Base-by-base conservation (phyloP, 2,888 invertebrate species). In the Pristionchus arcanus region DNA sequence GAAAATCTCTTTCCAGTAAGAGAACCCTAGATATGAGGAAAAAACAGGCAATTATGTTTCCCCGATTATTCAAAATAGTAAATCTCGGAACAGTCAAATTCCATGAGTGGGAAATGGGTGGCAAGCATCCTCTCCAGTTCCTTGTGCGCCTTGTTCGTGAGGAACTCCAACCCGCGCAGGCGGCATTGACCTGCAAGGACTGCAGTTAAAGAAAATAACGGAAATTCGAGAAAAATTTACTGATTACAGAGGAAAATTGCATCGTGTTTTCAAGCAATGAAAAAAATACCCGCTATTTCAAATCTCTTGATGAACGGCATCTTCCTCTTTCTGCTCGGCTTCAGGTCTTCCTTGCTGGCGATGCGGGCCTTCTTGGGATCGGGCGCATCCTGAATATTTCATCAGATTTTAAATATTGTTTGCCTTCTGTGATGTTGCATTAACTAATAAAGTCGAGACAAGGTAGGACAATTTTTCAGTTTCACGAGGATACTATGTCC, bases 81-180 rank as follows among this genome's bases (percentile, higher is more conserved):
- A 37, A 86, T 86, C 13, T 86, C 86, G 15, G 86, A 86, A 34
- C 19, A 86, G 16, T 86, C 86, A 66, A 86, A 63, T n/a, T 86
- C 86, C 86, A 86, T 86, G 37, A 42, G 66, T 31, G 86, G 86
- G n/a, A 86, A 86, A 37, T 66, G 63, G 1, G 42, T n/a, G 15
- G 4, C 13, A 5, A 86, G 42, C 37, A 28, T 63, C 66, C 66
- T 86, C n/a, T 86, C 86, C 42, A 86, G 66, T 42, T 86, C 86
- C 42, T 86, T 86, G 53, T 86, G 86, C 5, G 86, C 86, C 19
- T 86, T 63, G 42, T 86, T 86, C 4, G 86, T 86, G 0, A 86
- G 66, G 28, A 86, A 86, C 59, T 86, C 86, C 16, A 86, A 63
- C 16, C 86, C 86, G 37, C 66, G 86, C 21, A 86, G 86, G 28